phyloP scores from a whole-genome alignment of 2,888 invertebrate species.

The Drosophila nigricruria region DNA sequence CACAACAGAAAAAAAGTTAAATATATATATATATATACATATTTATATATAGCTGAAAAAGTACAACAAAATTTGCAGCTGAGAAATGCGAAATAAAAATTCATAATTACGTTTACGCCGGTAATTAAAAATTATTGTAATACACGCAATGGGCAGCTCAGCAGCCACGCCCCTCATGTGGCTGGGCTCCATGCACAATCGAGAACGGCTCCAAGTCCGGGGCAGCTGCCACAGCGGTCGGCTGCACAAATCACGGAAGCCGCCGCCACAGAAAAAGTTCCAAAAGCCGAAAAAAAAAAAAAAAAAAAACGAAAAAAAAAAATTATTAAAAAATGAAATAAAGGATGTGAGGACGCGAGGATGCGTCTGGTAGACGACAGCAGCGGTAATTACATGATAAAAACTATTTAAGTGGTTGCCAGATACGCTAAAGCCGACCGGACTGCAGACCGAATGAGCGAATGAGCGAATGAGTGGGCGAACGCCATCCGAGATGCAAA shows the following conservation, averaged over 20 bases:
- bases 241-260: conserved; percentile 77
- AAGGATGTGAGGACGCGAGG: conserved; percentile 33
- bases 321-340: not conserved
- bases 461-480: not conserved
- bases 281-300: conserved; percentile 18
- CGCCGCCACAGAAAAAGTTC: conserved; percentile 54
- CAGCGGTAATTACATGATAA: conserved; percentile 81
- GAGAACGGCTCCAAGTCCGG: conserved; percentile 28
- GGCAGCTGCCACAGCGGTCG: conserved; percentile 63
- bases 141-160: conserved; percentile 78
- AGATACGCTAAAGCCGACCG: conserved; percentile 35
- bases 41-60: not conserved
- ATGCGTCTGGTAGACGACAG: conserved; percentile 78
- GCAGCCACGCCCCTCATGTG: conserved; percentile 72
- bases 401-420: conserved; percentile 76
- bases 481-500: conserved; percentile 9
- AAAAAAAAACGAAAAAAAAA: not conserved
- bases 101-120: conserved; percentile 86
- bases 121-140: conserved; percentile 86
- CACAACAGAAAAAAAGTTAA: conserved; percentile 16
- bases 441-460: not conserved
- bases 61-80: conserved; percentile 30
- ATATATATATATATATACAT: not conserved
- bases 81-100: conserved; percentile 84
- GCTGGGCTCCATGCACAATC: conserved; percentile 6